phyloP scores from a whole-genome alignment of 2,797 vertebrate species.

The Sebastes kiyomatsui region DNA sequence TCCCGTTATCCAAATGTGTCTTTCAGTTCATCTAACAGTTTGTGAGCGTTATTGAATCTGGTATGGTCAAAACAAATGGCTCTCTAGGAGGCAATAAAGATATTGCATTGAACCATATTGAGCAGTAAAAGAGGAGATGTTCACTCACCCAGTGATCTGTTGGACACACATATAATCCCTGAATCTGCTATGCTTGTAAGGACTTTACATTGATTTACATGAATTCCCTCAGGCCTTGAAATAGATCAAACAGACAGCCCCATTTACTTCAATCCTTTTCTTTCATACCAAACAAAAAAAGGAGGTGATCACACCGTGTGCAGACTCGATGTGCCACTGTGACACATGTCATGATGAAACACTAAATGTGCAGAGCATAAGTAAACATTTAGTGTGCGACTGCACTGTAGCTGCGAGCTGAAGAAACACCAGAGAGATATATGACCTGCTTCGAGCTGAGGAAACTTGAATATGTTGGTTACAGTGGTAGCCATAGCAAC shows the following conservation, averaged over 20 bases:
- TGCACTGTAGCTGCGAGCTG: background rate
- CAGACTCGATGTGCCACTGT: background rate
- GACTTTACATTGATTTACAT: background rate
- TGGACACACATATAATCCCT: background rate
- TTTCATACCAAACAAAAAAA: background rate
- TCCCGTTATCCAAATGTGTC: background rate
- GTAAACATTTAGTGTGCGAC: background rate
- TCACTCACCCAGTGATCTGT: slow-evolving; percentile 19
- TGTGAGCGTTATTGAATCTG: slow-evolving; percentile 6
- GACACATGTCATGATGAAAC: background rate
- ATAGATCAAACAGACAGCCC: background rate
- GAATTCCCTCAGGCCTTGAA: background rate
- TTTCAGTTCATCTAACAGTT: slow-evolving; percentile 1
- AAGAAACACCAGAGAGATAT: background rate
- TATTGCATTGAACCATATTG: slow-evolving; percentile 16
- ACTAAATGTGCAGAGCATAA: background rate
- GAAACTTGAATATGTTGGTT: background rate
- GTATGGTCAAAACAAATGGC: slow-evolving; percentile 29
- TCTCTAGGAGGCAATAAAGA: slow-evolving; percentile 21
- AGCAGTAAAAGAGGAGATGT: slow-evolving; percentile 17
- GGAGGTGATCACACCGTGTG: background rate
- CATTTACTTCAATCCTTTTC: background rate
- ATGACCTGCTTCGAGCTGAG: background rate
- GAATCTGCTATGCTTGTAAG: background rate
- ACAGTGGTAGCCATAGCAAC: background rate